Percentiles rank a stretch among this genome's conserved stretches.
These are phyloP conservation scores for Sinopyrophorus schimmeli DNA, from an alignment of 2,888 invertebrate species.

Conservation along the genomic window DNA sequence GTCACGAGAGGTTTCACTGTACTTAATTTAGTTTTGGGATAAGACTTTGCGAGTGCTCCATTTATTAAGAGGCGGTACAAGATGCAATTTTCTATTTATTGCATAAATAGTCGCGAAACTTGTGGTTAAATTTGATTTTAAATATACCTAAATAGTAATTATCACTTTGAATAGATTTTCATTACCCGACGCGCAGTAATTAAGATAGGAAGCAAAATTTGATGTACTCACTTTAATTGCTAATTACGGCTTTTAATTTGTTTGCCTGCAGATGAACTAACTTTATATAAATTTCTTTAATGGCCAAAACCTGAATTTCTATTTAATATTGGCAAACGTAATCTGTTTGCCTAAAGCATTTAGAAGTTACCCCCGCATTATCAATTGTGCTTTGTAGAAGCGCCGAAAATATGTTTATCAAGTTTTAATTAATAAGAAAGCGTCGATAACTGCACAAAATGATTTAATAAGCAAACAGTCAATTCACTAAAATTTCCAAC, in stretches of 20 bases:
- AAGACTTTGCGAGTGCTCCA: too few relatives aligned
- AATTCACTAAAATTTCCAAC: too few relatives aligned
- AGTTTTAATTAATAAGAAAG: conserved; percentile 11
- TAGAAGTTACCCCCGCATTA: conserved; percentile 11
- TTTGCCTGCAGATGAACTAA: background rate
- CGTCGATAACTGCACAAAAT: conserved; percentile 9
- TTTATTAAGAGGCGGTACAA: too few relatives aligned
- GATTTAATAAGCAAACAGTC: too few relatives aligned
- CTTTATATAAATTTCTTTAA: background rate
- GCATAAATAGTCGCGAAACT: too few relatives aligned
- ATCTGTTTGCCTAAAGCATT: conserved; percentile 8
- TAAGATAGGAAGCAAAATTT: conserved; percentile 9
- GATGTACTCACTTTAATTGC: conserved; percentile 5
- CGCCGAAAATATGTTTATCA: conserved; percentile 14
- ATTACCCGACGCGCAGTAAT: conserved; percentile 3
- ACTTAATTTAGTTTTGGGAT: too few relatives aligned
- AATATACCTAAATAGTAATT: conserved; percentile 1
- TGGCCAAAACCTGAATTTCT: conserved; percentile 5
- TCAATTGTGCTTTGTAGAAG: conserved; percentile 13
- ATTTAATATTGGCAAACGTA: conserved; percentile 11
- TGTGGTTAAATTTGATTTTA: conserved; percentile 5
- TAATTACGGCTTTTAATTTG: conserved; percentile 1
- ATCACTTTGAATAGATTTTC: conserved; percentile 6
- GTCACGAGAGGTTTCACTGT: too few relatives aligned
- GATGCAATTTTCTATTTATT: too few relatives aligned